Evolutionary conservation across 2,888 invertebrate genomes (phyloP).

Genomic region (Ernsta delagoae): DNA sequence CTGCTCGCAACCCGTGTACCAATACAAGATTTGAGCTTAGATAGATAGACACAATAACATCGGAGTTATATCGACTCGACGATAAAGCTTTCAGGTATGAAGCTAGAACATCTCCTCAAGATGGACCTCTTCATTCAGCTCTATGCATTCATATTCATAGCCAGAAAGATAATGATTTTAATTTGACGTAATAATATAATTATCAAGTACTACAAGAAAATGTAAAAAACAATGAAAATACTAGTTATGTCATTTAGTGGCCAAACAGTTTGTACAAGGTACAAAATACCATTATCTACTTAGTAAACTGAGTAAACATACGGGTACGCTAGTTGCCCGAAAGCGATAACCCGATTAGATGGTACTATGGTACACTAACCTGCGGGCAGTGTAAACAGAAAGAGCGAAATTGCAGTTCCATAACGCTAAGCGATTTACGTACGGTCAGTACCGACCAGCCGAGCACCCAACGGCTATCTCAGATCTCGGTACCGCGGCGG

Average conservation of each 20-base stretch:
- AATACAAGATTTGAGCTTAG: slow-evolving; percentile 29
- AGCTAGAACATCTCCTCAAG: too few relatives aligned
- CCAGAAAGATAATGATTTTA: too few relatives aligned
- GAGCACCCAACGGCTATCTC: slow-evolving; percentile 45
- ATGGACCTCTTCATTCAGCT: too few relatives aligned
- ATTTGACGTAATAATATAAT: too few relatives aligned
- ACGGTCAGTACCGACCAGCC: slow-evolving; percentile 61
- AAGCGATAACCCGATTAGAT: slow-evolving; percentile 66
- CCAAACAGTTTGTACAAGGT: too few relatives aligned
- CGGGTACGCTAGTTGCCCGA: neutral
- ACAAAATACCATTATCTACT: neutral
- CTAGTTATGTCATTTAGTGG: too few relatives aligned
- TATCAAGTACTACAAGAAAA: too few relatives aligned
- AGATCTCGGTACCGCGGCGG: slow-evolving; percentile 65
- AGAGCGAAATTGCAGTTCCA: slow-evolving; percentile 72
- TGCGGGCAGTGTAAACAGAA: slow-evolving; percentile 69
- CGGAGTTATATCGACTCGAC: neutral
- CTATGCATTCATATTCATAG: too few relatives aligned
- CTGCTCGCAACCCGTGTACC: slow-evolving; percentile 16
- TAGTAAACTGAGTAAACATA: neutral
- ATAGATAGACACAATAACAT: slow-evolving; percentile 42
- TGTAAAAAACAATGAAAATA: too few relatives aligned
- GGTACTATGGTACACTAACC: slow-evolving; percentile 67
- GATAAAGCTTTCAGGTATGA: too few relatives aligned
- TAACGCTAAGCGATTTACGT: slow-evolving; percentile 77